Percentiles rank a stretch among this genome's conserved stretches.
Evolutionary conservation across 2,797 vertebrate genomes (phyloP).

Genomic region (Danionella dracula): DNA sequence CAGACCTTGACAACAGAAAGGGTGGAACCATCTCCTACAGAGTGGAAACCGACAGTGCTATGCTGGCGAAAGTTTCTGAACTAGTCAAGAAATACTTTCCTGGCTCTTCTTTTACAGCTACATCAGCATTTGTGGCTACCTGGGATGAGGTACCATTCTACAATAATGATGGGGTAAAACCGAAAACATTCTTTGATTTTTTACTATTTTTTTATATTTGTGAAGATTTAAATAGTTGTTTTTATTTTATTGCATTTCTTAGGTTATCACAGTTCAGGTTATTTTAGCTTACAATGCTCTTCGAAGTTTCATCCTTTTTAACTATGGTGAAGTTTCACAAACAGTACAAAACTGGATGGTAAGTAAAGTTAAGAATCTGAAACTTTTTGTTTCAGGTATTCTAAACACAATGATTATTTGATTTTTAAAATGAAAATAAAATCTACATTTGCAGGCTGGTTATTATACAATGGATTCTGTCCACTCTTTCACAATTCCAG

Average conservation of each 20-base stretch:
- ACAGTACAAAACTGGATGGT: background rate
- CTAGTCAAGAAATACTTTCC: conserved; percentile 1
- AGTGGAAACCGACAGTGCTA: background rate
- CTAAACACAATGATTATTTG: background rate
- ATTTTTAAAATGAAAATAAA: background rate
- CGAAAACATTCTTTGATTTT: background rate
- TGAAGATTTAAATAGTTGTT: background rate
- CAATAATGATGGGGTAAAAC: background rate
- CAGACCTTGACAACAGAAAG: background rate
- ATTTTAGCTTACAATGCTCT: background rate
- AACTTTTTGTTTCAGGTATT: too few species aligned
- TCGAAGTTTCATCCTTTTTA: background rate
- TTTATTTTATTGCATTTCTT: background rate
- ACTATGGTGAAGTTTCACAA: background rate
- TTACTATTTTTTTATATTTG: background rate
- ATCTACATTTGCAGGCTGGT: conserved; percentile 1
- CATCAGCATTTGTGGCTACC: conserved; percentile 19
- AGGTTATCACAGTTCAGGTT: background rate
- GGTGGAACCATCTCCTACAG: conserved; percentile 8
- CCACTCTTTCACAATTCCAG: background rate
- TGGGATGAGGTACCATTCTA: conserved; percentile 1
- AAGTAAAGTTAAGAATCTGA: background rate
- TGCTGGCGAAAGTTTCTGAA: background rate
- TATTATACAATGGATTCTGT: background rate
- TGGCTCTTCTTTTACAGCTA: background rate